Evolutionary conservation across 2,888 invertebrate species (phyloP), one percentile per base, ranked within the genome.

Genomic region (Caenorhabditis plicata): DNA sequence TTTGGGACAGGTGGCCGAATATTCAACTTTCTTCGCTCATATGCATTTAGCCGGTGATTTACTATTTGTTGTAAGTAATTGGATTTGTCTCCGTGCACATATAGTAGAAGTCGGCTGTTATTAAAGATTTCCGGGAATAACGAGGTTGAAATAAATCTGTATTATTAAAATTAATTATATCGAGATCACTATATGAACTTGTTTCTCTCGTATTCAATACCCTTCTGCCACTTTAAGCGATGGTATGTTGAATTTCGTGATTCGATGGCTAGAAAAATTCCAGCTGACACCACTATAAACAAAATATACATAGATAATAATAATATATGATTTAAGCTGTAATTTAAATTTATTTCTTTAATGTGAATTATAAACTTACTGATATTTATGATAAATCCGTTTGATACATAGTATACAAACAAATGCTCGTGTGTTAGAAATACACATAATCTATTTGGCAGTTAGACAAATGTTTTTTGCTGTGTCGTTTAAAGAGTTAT

Each of bases 41-140:
- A 42, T 13, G 19, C 2, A 17, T 20, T 3, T 13, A 42, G 13
- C n/a, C 29, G 29, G 11, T 11, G 3, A 31, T 42, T 22, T 20
- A 42, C 31, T 3, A 29, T 19, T 4, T 20, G 29, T 4, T 42
- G 31, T 3, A 42, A 20, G 31, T 42, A 42, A 29, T 31, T n/a
- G 2, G 42, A 42, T 31, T 42, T 42, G 20, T 42, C 42, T n/a
- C 42, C 27, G 19, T 42, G 42, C 17, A 42, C 42, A 42, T 42
- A 42, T 2, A 42, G 31, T 20, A 42, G 19, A 8, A 42, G 17
- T 7, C 25, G 23, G 7, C 17, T 29, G 13, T 42, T 42, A 20
- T 42, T 42, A 22, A 42, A 42, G 22, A 42, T 42, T 22, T 42
- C 42, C 27, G 42, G 42, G n/a, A 42, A 42, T 2, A 42, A 22